These are phyloP conservation scores for Heterodera carotae DNA, from an alignment of 1,140 invertebrate genomes.

Conservation along the genomic window DNA sequence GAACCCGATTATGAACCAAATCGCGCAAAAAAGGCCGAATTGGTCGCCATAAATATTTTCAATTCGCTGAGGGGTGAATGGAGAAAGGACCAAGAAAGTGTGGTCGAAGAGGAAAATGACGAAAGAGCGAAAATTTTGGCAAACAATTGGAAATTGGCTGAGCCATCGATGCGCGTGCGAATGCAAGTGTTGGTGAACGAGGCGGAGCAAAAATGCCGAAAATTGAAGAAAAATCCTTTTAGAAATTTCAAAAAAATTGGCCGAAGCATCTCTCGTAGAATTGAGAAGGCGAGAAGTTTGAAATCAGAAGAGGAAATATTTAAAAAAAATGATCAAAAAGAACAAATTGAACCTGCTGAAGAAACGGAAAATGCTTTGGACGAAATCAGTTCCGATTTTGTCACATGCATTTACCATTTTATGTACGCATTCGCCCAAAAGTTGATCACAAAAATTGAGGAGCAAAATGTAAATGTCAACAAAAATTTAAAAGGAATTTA, in stretches of 20 bases:
- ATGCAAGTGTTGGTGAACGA: not conserved
- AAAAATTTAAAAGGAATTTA: not conserved
- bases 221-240: conserved; percentile 12
- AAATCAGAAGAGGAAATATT: not conserved
- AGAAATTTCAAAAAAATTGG: not conserved
- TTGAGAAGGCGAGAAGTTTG: not conserved
- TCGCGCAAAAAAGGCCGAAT: not conserved
- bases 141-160: not conserved
- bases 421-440: not conserved
- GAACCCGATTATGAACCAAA: not conserved
- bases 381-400: not conserved
- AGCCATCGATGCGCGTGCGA: not conserved
- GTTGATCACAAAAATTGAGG: not conserved
- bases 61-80: not conserved
- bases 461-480: not conserved
- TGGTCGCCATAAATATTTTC: not conserved
- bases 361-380: not conserved
- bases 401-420: not conserved
- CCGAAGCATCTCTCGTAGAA: not conserved
- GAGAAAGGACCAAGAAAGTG: not conserved
- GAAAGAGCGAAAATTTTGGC: not conserved
- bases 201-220: conserved; percentile 3
- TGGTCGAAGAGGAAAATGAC: not conserved
- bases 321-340: no score
- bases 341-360: no score